Evolutionary conservation across 2,113 vertebrate genomes (phyloP), one percentile per base, ranked within the genome.

Genomic region (Pedionomus torquatus): DNA sequence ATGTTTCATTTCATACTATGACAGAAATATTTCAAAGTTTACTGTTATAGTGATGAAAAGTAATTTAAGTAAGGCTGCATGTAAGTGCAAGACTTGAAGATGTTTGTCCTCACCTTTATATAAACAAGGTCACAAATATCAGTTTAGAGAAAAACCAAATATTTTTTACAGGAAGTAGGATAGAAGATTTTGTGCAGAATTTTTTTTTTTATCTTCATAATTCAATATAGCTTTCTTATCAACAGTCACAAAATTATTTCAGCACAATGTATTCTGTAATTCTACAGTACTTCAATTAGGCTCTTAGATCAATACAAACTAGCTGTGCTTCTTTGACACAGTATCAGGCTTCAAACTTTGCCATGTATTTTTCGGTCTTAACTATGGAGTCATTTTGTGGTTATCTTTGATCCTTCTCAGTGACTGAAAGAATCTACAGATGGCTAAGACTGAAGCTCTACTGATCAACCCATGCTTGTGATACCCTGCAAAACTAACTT

Each of bases 401-500:
- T 52, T 77, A 9, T 26, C 43, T 94, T 90, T 94, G 46, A 65
- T 88, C 54, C 9, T 52, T 91, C 17, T 63, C 35, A 41, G 64
- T 76, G 23, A 58, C 33, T 51, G 57, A 70, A 17, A 72, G 41
- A 49, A 72, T 64, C n/a, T 61, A 33, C n/a, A 58, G 51, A 51
- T 78, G 54, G 24, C 76, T 87, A 72, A 93, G 17, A 63, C 2
- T 80, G 80, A 86, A 85, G 17, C 26, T 54, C 17, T 74, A 28
- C 87, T 75, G 87, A 89, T 95, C 75, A 94, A 77, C 48, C 17
- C 15, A 51, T 83, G 13, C 51, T 54, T 89, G 35, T 76, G n/a
- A n/a, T 57, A 71, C 8, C 46, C 46, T 88, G 58, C 24, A 95
- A 96, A 96, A 96, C 58, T 91, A 63, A 77, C 88, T 90, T 96